Conservation (phyloP, 2,888 invertebrate genomes). For the Carpatolechia fugitivella region DNA sequence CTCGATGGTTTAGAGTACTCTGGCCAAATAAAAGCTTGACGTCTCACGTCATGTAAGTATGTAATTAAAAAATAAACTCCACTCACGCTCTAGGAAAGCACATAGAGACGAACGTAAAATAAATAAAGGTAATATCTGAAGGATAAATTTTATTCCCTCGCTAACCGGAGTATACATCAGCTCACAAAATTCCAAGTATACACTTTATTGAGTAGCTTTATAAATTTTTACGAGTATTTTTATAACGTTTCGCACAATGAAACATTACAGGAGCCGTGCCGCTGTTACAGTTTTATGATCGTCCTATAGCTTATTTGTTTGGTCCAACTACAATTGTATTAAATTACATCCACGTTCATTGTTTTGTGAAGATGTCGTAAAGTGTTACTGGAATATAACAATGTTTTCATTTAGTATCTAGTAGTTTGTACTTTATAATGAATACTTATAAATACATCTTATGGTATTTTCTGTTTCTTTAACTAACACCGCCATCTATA, state of each 20-base stretch:
- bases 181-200: slow-evolving; percentile 62
- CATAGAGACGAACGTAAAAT: not conserved
- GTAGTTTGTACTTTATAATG: too few species aligned
- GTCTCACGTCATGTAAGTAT: too few species aligned
- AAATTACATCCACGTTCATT: slow-evolving; percentile 1
- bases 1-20: too few species aligned
- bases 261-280: slow-evolving; percentile 48
- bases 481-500: too few species aligned
- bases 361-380: not conserved
- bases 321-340: slow-evolving; percentile 22
- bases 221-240: slow-evolving; percentile 68
- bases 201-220: slow-evolving; percentile 69
- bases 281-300: slow-evolving; percentile 50
- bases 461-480: too few species aligned
- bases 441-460: too few species aligned
- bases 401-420: too few species aligned
- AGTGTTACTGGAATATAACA: not conserved
- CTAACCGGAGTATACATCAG: slow-evolving; percentile 54
- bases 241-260: slow-evolving; percentile 67
- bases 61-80: not conserved
- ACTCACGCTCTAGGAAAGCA: not conserved
- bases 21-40: too few species aligned
- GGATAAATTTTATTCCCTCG: slow-evolving; percentile 38
- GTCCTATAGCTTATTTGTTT: slow-evolving; percentile 41
- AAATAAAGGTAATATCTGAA: not conserved